phyloP scores from a whole-genome alignment of 2,113 vertebrate genomes.

The Coptodon rendalli region DNA sequence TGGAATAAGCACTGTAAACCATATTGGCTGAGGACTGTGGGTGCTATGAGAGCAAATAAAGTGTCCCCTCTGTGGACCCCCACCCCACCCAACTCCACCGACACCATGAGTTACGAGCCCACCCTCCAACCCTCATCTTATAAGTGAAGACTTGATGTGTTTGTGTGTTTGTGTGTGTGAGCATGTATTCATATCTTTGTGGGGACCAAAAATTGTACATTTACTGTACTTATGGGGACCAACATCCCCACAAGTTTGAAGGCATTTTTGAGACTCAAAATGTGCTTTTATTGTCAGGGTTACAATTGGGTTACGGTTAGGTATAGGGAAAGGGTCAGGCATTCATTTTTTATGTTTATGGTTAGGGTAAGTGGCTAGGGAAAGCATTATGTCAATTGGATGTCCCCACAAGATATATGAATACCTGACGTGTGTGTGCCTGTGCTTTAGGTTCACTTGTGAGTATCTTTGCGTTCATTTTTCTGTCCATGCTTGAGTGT shows the following conservation, averaged over 20 bases:
- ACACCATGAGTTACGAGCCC: background rate
- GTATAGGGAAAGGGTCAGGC: background rate
- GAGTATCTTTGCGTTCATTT: background rate
- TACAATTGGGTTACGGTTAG: background rate
- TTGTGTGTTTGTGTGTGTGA: background rate
- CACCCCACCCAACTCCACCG: background rate
- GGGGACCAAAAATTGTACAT: background rate
- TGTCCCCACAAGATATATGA: background rate
- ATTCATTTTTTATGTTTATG: background rate
- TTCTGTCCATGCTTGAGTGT: background rate
- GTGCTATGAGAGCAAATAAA: constrained; percentile 41
- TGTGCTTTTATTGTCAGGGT: background rate
- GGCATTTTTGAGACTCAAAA: background rate
- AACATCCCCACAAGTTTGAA: background rate
- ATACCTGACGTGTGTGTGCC: background rate
- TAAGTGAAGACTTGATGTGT: background rate
- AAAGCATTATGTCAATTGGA: background rate
- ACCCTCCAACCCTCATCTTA: background rate
- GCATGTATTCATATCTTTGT: background rate
- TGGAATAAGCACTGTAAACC: constrained; percentile 9
- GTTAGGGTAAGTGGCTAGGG: background rate
- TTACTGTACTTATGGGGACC: background rate
- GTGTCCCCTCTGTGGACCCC: constrained; percentile 17
- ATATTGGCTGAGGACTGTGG: constrained; percentile 8
- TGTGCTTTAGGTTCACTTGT: background rate